phyloP scores from a whole-genome alignment of 2,113 vertebrate species.

The Psilopsiagon aymara region DNA sequence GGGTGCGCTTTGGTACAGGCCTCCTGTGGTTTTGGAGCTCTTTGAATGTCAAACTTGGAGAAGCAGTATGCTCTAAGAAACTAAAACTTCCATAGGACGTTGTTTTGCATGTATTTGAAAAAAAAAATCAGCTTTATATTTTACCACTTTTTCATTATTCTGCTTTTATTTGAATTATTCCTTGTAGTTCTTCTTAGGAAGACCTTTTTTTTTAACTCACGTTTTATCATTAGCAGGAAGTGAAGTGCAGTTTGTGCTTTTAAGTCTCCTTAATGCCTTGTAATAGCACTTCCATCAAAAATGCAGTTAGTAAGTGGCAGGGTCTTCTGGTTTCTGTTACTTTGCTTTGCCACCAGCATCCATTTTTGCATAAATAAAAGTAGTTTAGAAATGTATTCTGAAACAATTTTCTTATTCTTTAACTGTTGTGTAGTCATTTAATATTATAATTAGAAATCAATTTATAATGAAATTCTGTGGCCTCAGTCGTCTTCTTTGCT shows the following conservation, averaged over 20 bases:
- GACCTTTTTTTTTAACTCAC: neutral
- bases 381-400: neutral
- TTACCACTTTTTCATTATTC: accelerated
- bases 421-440: neutral
- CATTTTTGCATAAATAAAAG: neutral
- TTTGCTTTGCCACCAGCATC: neutral
- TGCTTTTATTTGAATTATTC: neutral
- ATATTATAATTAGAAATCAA: neutral
- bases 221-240: neutral
- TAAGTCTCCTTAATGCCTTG: neutral
- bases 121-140: neutral
- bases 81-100: neutral
- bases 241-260: neutral
- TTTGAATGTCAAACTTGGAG: neutral
- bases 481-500: neutral
- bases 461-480: neutral
- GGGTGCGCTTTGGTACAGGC: accelerated
- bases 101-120: neutral
- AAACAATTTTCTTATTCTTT: neutral
- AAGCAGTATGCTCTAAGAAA: neutral
- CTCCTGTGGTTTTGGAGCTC: neutral
- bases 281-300: neutral
- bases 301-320: neutral
- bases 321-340: neutral
- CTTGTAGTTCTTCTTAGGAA: neutral